These are phyloP conservation scores for Eilema caniola DNA, from an alignment of 2,888 invertebrate species.

Conservation along the genomic window DNA sequence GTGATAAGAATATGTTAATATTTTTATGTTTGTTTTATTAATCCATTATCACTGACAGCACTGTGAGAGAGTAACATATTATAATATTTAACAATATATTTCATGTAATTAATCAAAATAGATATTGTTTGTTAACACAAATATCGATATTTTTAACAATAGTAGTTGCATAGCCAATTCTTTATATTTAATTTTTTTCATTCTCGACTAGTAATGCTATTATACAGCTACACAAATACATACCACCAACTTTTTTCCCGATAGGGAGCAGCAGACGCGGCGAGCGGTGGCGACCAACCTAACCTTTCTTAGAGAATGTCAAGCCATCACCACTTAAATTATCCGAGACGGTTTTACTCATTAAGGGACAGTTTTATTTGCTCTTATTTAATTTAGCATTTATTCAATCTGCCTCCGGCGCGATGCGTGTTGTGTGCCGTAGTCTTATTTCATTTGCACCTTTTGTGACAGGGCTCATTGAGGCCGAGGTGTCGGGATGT, in stretches of 20 bases:
- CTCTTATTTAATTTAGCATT: slow-evolving; percentile 87
- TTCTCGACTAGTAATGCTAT: neutral
- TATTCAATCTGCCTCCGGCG: slow-evolving; percentile 84
- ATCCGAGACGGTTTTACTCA: slow-evolving; percentile 77
- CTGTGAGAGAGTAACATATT: slow-evolving; percentile 14
- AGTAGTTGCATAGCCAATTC: neutral
- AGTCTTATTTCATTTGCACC: slow-evolving; percentile 82
- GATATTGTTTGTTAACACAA: neutral
- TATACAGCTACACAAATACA: neutral
- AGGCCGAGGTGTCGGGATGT: slow-evolving; percentile 86
- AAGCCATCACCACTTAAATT: slow-evolving; percentile 70
- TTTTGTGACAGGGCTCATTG: slow-evolving; percentile 86
- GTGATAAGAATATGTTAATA: slow-evolving; percentile 71
- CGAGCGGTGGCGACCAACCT: slow-evolving; percentile 52
- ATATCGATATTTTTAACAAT: neutral
- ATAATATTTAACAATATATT: neutral
- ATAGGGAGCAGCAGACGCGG: slow-evolving; percentile 5
- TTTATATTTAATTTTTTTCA: neutral
- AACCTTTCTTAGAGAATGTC: slow-evolving; percentile 74
- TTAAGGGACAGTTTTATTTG: slow-evolving; percentile 84
- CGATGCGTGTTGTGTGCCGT: slow-evolving; percentile 76
- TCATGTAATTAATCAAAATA: slow-evolving; percentile 20
- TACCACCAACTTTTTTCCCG: too few relatives aligned
- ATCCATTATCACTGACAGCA: slow-evolving; percentile 41
- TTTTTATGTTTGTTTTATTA: slow-evolving; percentile 58